phyloP scores from a whole-genome alignment of 2,797 vertebrate genomes.

The Fistularia tabacaria region DNA sequence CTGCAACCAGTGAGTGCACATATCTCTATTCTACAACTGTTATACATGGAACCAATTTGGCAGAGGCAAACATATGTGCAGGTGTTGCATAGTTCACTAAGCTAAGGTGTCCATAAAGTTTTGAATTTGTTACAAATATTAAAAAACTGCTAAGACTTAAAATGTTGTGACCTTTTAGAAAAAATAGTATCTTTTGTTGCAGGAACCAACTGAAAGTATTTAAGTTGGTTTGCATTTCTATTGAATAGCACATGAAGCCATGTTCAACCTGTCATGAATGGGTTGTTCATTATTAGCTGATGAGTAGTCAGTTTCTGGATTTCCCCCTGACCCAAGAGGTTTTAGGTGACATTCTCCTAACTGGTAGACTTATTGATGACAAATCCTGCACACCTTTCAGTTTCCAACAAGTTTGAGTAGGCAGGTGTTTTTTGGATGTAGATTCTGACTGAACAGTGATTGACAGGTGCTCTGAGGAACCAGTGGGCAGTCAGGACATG shows the following conservation, averaged over 20 bases:
- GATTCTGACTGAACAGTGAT: conserved; percentile 5
- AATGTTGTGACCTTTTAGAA: too few species aligned
- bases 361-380: conserved; percentile 47
- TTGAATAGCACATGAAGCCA: not conserved
- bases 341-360: conserved; percentile 27
- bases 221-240: too few species aligned
- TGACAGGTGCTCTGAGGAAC: conserved; percentile 31
- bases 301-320: conserved; percentile 31
- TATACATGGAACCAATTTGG: too few species aligned
- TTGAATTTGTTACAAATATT: too few species aligned
- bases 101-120: too few species aligned
- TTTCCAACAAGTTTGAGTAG: conserved; percentile 39
- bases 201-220: too few species aligned
- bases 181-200: too few species aligned
- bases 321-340: conserved; percentile 45
- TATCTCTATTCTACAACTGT: not conserved
- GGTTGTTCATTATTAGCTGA: conserved; percentile 26
- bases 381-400: conserved; percentile 47
- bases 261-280: conserved; percentile 11
- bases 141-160: too few species aligned
- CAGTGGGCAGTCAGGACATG: conserved; percentile 22
- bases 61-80: too few species aligned
- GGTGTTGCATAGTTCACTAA: too few species aligned
- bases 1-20: not conserved
- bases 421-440: conserved; percentile 25